These are phyloP conservation scores for Furnarius figulus DNA, from an alignment of 2,113 vertebrate species.

Conservation along the genomic window DNA sequence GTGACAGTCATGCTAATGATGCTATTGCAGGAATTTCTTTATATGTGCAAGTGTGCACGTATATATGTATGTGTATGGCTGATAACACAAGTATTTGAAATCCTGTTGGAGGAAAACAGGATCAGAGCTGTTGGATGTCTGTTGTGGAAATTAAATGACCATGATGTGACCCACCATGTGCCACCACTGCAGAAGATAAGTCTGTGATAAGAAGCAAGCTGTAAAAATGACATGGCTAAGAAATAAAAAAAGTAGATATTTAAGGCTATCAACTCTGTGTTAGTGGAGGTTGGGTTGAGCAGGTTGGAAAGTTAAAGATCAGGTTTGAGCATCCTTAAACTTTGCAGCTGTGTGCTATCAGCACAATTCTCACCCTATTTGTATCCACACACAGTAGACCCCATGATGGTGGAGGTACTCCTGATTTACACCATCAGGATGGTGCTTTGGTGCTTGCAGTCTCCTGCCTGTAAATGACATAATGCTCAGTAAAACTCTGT, in stretches of 20 bases:
- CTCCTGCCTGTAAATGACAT: neutral
- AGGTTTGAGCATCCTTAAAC: neutral
- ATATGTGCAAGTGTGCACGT: neutral
- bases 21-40: neutral
- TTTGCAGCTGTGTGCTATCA: neutral
- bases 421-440: neutral
- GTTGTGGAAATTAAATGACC: slow-evolving; percentile 44
- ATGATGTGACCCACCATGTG: slow-evolving; percentile 4
- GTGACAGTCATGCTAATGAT: neutral
- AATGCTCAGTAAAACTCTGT: neutral
- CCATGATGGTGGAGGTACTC: neutral
- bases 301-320: neutral
- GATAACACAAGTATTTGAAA: slow-evolving; percentile 54
- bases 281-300: neutral
- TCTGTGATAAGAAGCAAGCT: slow-evolving; percentile 36
- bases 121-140: slow-evolving; percentile 52
- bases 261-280: neutral
- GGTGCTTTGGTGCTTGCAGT: rapidly evolving
- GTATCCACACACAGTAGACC: neutral
- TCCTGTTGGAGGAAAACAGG: slow-evolving; percentile 7
- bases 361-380: neutral
- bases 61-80: neutral
- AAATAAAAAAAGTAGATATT: neutral
- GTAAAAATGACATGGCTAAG: neutral
- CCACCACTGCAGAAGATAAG: slow-evolving; percentile 42